Evolutionary conservation across 2,888 invertebrate genomes (phyloP), one percentile per base, ranked within the genome.

Genomic region (Drosophila fungiperda): DNA sequence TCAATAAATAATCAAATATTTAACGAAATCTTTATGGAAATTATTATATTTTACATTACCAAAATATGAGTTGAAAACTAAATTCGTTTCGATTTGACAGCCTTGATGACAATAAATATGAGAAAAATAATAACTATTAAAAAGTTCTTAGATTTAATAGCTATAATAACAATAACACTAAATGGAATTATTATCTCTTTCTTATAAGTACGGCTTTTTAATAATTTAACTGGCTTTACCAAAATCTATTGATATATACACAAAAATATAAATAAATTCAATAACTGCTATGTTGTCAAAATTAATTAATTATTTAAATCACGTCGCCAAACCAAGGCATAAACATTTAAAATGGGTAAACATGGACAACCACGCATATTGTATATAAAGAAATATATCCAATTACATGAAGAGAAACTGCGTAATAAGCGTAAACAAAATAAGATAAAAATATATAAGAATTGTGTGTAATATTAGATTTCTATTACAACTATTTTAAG

Each of bases 321-420:
- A 67, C 57, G 55, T 68, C 33, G 26, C 11, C 9, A 40, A 26
- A 59, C 60, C 64, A 69, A 78, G 55, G 42, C 57, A 15, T 15
- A 17, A 48, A 50, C 7, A 20, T 48, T 40, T 38, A n/a, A 20
- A 50, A 40, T 64, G 3, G 17, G 17, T 2, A 15, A 35, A 17
- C 8, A 50, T 33, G 33, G 33, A 26, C 42, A 58, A 45, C 17
- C 23, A 33, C 45, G 32, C 58, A 58, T 23, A 58, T 36, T 54
- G 17, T 7, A 6, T 23, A 23, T 3, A 20, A 15, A 23, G 3
- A 50, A 29, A 54, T 29, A 17, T 35, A 54, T 54, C 17, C 6
- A 54, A 11, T 35, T 20, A 23, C 33, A 20, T 6, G 35, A 9
- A 36, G 6, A 23, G 17, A n/a, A 36, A 36, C 17, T 36, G 23